Evolutionary conservation across 2,888 invertebrate species (phyloP), one percentile per base, ranked within the genome.

Genomic region (Heliothis peltigera): DNA sequence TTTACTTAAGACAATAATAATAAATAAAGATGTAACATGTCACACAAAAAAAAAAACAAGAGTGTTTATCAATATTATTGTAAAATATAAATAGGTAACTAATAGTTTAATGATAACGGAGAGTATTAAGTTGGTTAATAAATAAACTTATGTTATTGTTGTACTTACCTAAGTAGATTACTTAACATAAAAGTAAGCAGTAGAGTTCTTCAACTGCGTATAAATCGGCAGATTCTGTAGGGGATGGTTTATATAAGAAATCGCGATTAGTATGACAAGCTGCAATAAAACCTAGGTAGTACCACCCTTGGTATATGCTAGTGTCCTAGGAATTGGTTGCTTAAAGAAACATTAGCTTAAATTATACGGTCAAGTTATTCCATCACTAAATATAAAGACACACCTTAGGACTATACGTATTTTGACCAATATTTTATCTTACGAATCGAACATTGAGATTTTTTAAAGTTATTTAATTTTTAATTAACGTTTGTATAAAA

Each of bases 331-430:
- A n/a, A n/a, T 47, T 71, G 57, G 46, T 57, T 43, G 39, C 28
- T 39, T 71, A 51, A 71, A 32, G 18, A 70, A 47, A 59, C 64
- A 46, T 10, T 43, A 56, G 52, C 58, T 70, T n/a, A n/a, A n/a
- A n/a, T n/a, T 70, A 10, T 71, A 55, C 66, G 61, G 25, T 15
- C 46, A 19, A 49, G 21, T 64, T 53, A 44, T 49, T 18, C 39
- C 39, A n/a, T n/a, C 39, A 39, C 15, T 39, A 39, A 39, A 1
- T 5, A 39, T 35, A 35, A 3, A 6, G 25, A 25, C 25, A 25
- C 3, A 25, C 7, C 32, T 10, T 32, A 32, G 2, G 10, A 2
- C 0, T 32, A 32, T n/a, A 32, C 2, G 39, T n/a, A n/a, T 15
- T n/a, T 32, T 32, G 32, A 32, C 12, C 10, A 32, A 32, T 12